Evolutionary conservation across 2,888 invertebrate genomes (phyloP).

Genomic region (Aphidius colemani): DNA sequence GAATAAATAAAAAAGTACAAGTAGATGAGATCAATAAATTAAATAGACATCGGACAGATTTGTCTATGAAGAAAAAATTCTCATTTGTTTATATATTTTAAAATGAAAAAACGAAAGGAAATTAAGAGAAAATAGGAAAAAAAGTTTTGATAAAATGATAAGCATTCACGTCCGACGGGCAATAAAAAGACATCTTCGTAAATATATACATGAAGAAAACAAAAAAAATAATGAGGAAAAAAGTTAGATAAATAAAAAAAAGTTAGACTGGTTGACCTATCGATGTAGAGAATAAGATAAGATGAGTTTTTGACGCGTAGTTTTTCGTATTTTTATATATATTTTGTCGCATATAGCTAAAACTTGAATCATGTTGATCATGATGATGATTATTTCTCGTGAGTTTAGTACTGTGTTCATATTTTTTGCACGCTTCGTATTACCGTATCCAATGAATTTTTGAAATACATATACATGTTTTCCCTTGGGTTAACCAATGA

Average conservation of each 20-base stretch:
- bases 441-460: not conserved
- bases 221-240: not conserved
- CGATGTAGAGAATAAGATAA: no score
- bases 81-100: no score
- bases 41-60: slow-evolving; percentile 12
- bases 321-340: no score
- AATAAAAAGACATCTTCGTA: not conserved
- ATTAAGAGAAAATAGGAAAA: not conserved
- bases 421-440: not conserved
- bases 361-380: no score
- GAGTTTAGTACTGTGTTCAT: not conserved
- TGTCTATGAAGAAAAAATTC: not conserved
- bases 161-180: no score
- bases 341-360: no score
- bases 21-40: not conserved
- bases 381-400: no score
- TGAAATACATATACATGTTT: not conserved
- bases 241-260: no score
- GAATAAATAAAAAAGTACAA: not conserved
- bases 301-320: no score
- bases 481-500: slow-evolving; percentile 13
- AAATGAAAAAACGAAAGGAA: no score
- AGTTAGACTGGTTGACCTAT: no score
- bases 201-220: not conserved
- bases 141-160: no score